Percentiles rank a stretch among this genome's conserved stretches.
phyloP scores from a whole-genome alignment of 1,140 invertebrate genomes.

The Lamellibrachia luymesi region DNA sequence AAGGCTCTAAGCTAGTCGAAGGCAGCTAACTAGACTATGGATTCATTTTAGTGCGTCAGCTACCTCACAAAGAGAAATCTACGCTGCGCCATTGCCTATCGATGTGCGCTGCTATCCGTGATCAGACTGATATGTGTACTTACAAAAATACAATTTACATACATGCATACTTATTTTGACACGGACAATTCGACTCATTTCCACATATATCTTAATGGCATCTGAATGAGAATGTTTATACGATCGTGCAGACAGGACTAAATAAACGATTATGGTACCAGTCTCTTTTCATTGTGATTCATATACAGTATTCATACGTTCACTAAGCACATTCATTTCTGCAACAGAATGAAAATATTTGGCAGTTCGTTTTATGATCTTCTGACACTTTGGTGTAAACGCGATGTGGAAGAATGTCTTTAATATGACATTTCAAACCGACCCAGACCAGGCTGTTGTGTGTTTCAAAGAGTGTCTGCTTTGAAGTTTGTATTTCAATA shows the following conservation, averaged over 20 bases:
- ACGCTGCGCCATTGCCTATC: not conserved
- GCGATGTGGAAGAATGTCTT: not conserved
- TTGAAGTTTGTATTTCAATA: not conserved
- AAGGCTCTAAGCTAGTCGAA: not conserved
- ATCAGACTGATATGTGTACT: not conserved
- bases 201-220: not conserved
- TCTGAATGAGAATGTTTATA: not conserved
- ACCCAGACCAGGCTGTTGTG: not conserved
- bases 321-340: not conserved
- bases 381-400: not conserved
- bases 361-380: not conserved
- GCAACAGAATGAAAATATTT: not conserved
- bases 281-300: not conserved
- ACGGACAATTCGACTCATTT: not conserved
- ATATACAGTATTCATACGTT: not conserved
- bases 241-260: not conserved
- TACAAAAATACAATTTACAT: conserved; percentile 6
- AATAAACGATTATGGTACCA: not conserved
- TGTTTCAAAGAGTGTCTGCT: not conserved
- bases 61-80: not conserved
- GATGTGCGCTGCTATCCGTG: not conserved
- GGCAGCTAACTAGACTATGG: not conserved
- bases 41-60: not conserved
- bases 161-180: not conserved
- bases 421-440: not conserved